Evolutionary conservation across 2,797 vertebrate genomes (phyloP), one percentile per base, ranked within the genome.

Genomic region (Sebastes dallii): DNA sequence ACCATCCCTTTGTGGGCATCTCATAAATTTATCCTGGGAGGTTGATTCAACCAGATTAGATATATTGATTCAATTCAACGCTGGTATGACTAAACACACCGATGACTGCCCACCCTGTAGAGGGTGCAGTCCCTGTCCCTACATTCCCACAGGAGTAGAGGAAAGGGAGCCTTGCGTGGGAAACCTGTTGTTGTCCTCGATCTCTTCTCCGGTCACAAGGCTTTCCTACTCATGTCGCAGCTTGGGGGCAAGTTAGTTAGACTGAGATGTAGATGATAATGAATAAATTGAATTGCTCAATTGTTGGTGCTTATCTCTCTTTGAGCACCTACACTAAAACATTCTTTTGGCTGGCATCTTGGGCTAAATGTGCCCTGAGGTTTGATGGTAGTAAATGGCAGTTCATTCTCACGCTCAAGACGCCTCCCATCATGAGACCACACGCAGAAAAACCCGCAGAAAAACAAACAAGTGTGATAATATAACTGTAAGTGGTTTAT

Each of bases 121-220:
- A 86, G 91, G 92, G 91, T 2, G 66, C 89, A 76, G 4, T n/a
- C n/a, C n/a, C n/a, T 55, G 32, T 10, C 18, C 10, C 80, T 9
- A 10, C 2, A 9, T 42, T 82, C 12, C 14, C 36, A n/a, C 24
- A 34, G 34, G 8, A 55, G 10, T 25, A 32, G 36, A 58, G 5
- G 9, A 65, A 60, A 20, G n/a, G 8, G 16, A 72, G 61, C 25
- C 60, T 65, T 22, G 67, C 78, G 86, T 83, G 87, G 82, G 92
- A 94, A 94, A 93, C 74, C 82, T 61, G 77, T 67, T 81, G 29
- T 77, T 27, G 66, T 67, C 77, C 62, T 60, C 62, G 62, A 54
- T 72, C 88, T 90, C 13, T 7, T 90, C 73, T 82, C 20, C 70
- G 89, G 94, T 95, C 95, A 95, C 94, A 94, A 94, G 94, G 70